Base-by-base conservation (phyloP, 2,797 vertebrate species). In the Chelon labrosus region DNA sequence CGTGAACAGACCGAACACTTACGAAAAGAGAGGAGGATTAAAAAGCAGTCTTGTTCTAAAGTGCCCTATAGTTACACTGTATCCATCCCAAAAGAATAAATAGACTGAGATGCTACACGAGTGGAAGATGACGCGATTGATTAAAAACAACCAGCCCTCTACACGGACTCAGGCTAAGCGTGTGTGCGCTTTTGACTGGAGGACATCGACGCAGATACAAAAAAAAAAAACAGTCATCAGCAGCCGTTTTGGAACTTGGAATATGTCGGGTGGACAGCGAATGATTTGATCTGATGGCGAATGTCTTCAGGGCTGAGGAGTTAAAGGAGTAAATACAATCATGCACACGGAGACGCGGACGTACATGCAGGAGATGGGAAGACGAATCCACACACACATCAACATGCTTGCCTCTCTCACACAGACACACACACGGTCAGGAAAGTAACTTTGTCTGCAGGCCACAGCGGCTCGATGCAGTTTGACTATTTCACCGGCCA, bases 311-410 rank as follows among this genome's bases (percentile, higher is more conserved):
- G 31, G 31, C 31, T 35, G 31, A 35, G 6, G 31, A 35, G 31
- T 27, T 27, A 27, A 27, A 8, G 7, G 31, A 35, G 3, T 0
- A 56, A 69, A 53, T 27, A 88, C 77, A 66, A 74, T 79, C 91
- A 78, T 92, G 92, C 90, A 89, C 84, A 85, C 75, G 0, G 73
- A 83, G 72, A 85, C 73, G 62, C 57, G 2, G 64, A 56, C 19
- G 74, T 8, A 80, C 88, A 90, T 87, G 90, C 88, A 89, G n/a
- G 12, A 81, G 77, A 90, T 84, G 2, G 65, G 69, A 79, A 75
- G 81, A 89, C 83, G 49, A 50, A 41, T 41, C 7, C 47, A 74
- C 50, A 52, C 50, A 52, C 62, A 74, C 64, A 58, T 35, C 2
- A 42, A 73, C 74, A 85, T 73, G 62, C 82, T 75, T 47, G 49